Evolutionary conservation across 2,888 invertebrate genomes (phyloP), one percentile per base, ranked within the genome.

Genomic region (Zhengitettix transpicula): DNA sequence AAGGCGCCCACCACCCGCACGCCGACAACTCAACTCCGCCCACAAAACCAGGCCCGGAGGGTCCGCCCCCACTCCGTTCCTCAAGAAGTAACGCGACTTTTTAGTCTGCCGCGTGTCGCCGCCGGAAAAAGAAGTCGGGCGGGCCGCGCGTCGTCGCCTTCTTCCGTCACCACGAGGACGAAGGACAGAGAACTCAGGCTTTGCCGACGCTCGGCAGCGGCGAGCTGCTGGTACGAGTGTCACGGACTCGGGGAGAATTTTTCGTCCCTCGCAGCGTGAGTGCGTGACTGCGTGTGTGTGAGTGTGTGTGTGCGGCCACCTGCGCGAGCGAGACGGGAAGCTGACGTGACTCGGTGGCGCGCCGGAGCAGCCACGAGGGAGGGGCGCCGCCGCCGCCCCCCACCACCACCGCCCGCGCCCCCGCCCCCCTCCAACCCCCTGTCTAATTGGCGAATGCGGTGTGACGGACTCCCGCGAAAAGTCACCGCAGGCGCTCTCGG

Each of bases 381-480:
- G 52, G 58, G 58, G 47, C 51, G 51, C 14, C 16, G 44, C 14
- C 53, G 55, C 60, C 47, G 52, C 58, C 51, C 56, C 52, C n/a
- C 55, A 53, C 58, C 56, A 11, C 60, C 53, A n/a, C 58, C 58
- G 1, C 42, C 58, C 40, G 47, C 16, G 12, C 44, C 56, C 63
- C 61, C 57, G 42, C 56, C 60, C 55, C 60, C 55, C 56, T 44
- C 42, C 59, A 40, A 15, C 58, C 52, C 58, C 59, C 62, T 28
- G 65, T 63, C 64, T 66, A 65, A 67, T 65, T 66, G 65, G 66
- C 64, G 64, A 63, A 62, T 62, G 64, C 60, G 65, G 66, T 62
- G 62, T 62, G 63, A 62, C 58, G 61, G 61, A 60, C 58, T 56
- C 58, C 58, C 60, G 62, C 60, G 62, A 61, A 61, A 61, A 62